phyloP scores from a whole-genome alignment of 2,113 vertebrate species.

The Collichthys lucidus region DNA sequence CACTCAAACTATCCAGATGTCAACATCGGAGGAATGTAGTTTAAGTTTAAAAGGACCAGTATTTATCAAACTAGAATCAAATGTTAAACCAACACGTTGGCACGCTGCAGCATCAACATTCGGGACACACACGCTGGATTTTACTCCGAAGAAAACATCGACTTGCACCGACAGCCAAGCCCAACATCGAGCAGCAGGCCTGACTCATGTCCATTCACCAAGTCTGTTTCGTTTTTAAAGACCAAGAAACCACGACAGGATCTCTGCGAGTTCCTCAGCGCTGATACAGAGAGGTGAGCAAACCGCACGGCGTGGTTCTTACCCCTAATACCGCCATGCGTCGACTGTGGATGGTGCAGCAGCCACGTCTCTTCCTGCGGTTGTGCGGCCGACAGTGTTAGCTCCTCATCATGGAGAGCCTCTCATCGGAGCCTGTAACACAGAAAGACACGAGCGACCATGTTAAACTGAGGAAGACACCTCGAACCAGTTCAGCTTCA shows the following conservation, averaged over 20 bases:
- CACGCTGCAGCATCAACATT: not conserved
- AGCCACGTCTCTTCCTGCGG: constrained; percentile 77
- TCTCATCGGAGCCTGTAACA: constrained; percentile 74
- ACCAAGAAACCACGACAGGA: not conserved
- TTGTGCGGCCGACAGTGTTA: constrained; percentile 72
- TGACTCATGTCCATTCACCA: not conserved
- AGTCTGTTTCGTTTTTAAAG: not conserved
- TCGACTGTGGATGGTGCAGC: constrained; percentile 74
- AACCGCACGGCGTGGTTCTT: constrained; percentile 14
- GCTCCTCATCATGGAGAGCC: constrained; percentile 80
- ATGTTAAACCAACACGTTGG: not conserved
- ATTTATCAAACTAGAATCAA: not conserved
- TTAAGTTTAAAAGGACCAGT: not conserved
- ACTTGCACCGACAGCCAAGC: not conserved
- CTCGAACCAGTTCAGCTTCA: not conserved
- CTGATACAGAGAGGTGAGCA: not conserved
- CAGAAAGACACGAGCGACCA: not conserved
- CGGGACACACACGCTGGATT: not conserved
- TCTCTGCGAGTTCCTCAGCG: not conserved
- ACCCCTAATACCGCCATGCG: constrained; percentile 85
- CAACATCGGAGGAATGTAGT: not conserved
- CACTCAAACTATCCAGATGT: too few relatives aligned
- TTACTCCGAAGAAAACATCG: not conserved
- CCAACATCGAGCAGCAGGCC: too few relatives aligned
- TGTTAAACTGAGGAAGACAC: not conserved